Conservation (phyloP, 1,140 invertebrate genomes). For the Oscheius sp. region DNA sequence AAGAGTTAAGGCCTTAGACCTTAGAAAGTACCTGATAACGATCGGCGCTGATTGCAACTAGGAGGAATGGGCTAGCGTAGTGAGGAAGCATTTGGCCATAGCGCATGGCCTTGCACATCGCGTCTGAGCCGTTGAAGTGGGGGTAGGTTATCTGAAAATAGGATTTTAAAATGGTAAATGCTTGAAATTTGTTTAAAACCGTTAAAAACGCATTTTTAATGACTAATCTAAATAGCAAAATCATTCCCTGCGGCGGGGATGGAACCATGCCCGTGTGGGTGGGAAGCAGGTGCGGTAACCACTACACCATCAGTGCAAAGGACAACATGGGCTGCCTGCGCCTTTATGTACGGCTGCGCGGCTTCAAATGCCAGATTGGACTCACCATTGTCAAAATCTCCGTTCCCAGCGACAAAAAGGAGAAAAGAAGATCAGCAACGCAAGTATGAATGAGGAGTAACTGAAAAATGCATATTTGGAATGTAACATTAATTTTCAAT, state of each 20-base stretch:
- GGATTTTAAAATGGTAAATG: too few species aligned
- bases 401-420: slow-evolving; percentile 63
- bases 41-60: slow-evolving; percentile 55
- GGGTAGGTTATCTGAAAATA: slow-evolving; percentile 35
- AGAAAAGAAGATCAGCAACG: slow-evolving; percentile 63
- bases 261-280: too few species aligned
- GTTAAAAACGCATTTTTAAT: too few species aligned
- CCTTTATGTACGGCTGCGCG: too few species aligned
- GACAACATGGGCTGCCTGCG: too few species aligned
- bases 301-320: too few species aligned
- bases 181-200: too few species aligned
- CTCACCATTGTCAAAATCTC: slow-evolving; percentile 53
- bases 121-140: slow-evolving; percentile 58
- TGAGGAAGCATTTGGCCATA: slow-evolving; percentile 61
- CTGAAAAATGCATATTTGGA: slow-evolving; percentile 38
- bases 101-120: slow-evolving; percentile 61
- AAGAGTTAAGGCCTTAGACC: neutral
- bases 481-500: slow-evolving; percentile 19
- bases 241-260: too few species aligned
- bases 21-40: slow-evolving; percentile 50
- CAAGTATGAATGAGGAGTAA: slow-evolving; percentile 62
- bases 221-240: too few species aligned
- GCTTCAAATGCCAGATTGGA: too few species aligned
- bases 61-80: slow-evolving; percentile 52
- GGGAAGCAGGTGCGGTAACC: too few species aligned